Percentiles rank a stretch among this genome's conserved stretches.
Conservation (phyloP, 2,797 vertebrate genomes). For the Zalophus californianus region DNA sequence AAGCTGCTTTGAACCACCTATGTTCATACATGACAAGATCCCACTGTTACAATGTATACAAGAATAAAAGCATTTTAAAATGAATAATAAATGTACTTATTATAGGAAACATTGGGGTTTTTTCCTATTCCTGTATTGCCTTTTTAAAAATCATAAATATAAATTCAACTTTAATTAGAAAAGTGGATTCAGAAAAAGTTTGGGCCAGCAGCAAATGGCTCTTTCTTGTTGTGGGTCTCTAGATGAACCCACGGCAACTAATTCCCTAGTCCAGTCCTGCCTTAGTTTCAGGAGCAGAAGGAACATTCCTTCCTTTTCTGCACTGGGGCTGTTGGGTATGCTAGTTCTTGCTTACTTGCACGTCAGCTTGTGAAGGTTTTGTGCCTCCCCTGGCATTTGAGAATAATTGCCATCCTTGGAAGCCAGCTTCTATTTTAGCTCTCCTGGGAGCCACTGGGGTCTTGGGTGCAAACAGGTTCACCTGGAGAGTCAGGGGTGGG, state of each 20-base stretch:
- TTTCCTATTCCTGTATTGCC: background rate
- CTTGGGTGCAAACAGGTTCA: background rate
- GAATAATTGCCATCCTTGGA: slow-evolving; percentile 78
- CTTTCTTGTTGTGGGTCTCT: background rate
- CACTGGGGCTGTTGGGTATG: slow-evolving; percentile 79
- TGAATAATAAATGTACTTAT: background rate
- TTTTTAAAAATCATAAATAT: slow-evolving; percentile 53
- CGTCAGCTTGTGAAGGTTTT: slow-evolving; percentile 80
- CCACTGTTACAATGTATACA: background rate
- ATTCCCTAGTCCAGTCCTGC: slow-evolving; percentile 71
- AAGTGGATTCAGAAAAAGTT: slow-evolving; percentile 42
- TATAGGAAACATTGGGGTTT: background rate
- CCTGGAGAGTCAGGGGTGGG: no score
- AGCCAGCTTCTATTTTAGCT: slow-evolving; percentile 54
- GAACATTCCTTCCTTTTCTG: slow-evolving; percentile 61
- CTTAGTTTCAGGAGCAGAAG: slow-evolving; percentile 79
- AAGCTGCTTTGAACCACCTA: slow-evolving; percentile 14
- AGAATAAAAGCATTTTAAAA: background rate
- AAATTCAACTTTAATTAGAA: slow-evolving; percentile 75
- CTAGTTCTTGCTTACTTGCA: slow-evolving; percentile 83
- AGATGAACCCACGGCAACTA: slow-evolving; percentile 74
- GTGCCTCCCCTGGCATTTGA: slow-evolving; percentile 76
- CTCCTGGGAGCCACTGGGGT: background rate
- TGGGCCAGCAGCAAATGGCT: slow-evolving; percentile 25
- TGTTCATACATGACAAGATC: background rate